These are phyloP conservation scores for Dinothrombium tinctorium DNA, from an alignment of 1,140 invertebrate species.

Conservation along the genomic window DNA sequence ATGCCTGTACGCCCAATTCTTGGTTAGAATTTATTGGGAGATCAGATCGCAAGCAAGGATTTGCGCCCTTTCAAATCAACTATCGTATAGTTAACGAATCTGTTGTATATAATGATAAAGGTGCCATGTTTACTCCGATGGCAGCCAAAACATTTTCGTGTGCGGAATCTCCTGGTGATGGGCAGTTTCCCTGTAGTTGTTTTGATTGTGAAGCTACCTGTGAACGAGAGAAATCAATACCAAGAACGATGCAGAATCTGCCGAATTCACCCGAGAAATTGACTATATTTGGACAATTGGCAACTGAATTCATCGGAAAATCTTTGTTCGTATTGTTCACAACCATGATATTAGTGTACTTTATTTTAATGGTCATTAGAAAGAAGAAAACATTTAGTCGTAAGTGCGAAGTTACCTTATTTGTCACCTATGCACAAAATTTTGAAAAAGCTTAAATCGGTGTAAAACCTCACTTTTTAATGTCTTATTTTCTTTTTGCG, in stretches of 20 bases:
- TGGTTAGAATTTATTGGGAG: conserved; percentile 14
- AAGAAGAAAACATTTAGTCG: conserved; percentile 8
- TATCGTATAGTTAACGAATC: conserved; percentile 4
- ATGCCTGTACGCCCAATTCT: conserved; percentile 3
- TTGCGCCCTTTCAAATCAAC: conserved; percentile 15
- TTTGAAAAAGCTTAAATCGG: background rate
- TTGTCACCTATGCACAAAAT: background rate
- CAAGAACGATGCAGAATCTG: conserved; percentile 31
- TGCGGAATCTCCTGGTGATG: conserved; percentile 7
- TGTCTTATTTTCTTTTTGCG: background rate
- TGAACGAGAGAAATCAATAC: conserved; percentile 8
- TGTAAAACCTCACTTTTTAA: background rate
- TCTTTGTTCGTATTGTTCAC: conserved; percentile 36
- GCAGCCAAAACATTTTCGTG: conserved; percentile 4
- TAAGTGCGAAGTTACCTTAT: conserved; percentile 11
- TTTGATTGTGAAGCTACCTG: conserved; percentile 62
- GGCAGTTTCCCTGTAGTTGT: conserved; percentile 45
- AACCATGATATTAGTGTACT: conserved; percentile 6
- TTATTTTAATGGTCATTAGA: conserved; percentile 2
- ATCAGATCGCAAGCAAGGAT: conserved; percentile 12
- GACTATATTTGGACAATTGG: conserved; percentile 40
- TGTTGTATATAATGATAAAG: background rate
- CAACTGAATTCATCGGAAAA: conserved; percentile 43
- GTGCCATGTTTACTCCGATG: background rate
- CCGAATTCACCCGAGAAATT: conserved; percentile 38